Conservation (phyloP, 1,140 invertebrate species). For the Acyrthosiphon pisum region DNA sequence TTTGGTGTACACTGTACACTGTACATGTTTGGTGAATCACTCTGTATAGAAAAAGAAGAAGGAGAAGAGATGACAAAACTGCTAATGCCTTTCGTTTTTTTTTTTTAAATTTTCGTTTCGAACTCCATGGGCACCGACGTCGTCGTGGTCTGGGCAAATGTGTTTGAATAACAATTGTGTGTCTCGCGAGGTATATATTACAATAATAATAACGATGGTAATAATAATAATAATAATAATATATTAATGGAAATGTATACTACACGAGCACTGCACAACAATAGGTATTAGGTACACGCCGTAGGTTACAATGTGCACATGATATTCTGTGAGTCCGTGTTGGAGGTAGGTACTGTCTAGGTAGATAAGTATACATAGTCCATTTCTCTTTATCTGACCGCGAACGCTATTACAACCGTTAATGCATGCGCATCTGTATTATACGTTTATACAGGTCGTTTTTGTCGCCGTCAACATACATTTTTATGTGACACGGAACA, state of each 20-base stretch:
- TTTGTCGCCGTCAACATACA: not conserved
- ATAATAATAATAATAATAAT: not conserved
- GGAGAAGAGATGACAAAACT: not conserved
- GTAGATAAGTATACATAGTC: not conserved
- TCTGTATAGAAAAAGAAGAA: not conserved
- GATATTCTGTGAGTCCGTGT: not conserved
- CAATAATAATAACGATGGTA: not conserved
- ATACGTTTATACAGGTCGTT: not conserved
- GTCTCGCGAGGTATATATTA: not conserved
- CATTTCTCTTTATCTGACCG: slow-evolving; percentile 8
- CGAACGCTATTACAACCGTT: not conserved
- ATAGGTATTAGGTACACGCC: not conserved
- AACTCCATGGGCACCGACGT: not conserved
- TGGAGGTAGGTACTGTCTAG: not conserved
- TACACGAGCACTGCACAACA: not conserved
- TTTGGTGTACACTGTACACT: not conserved
- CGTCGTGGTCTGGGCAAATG: not conserved
- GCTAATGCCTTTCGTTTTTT: not conserved
- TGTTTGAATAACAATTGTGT: not conserved
- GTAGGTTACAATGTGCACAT: not conserved
- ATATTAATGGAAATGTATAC: slow-evolving; percentile 2
- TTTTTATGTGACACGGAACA: not conserved
- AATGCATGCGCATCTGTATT: not conserved
- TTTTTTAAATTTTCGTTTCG: not conserved
- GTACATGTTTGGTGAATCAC: not conserved